Evolutionary conservation across 2,113 vertebrate species (phyloP).

Genomic region (Phalacrocorax brasilianus): DNA sequence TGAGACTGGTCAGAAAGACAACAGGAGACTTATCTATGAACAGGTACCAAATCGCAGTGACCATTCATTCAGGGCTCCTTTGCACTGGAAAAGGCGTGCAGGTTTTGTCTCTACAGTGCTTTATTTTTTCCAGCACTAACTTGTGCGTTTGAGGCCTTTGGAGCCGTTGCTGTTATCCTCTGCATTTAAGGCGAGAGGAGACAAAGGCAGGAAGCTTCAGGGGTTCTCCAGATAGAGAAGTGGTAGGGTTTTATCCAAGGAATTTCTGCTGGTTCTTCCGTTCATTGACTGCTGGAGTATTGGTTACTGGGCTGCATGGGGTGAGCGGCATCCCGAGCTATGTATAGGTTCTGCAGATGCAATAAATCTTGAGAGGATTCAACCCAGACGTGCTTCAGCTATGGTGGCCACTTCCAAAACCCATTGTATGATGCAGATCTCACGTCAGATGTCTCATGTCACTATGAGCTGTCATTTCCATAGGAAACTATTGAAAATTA

Average conservation of each 20-base stretch:
- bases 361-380: background rate
- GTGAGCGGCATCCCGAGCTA: background rate
- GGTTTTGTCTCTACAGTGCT: background rate
- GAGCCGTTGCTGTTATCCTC: background rate
- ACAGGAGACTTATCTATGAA: background rate
- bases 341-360: background rate
- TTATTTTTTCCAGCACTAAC: background rate
- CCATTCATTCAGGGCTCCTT: background rate
- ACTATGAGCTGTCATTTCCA: background rate
- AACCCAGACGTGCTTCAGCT: background rate
- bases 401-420: background rate
- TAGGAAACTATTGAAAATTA: background rate
- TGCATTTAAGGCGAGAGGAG: background rate
- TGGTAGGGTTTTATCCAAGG: background rate
- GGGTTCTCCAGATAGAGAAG: background rate
- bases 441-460: background rate
- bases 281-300: background rate
- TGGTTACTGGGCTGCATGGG: background rate
- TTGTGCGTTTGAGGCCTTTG: background rate
- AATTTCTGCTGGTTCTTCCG: background rate
- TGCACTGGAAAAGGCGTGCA: background rate
- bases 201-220: background rate
- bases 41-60: background rate
- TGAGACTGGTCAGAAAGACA: conserved; percentile 22
- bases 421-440: background rate